phyloP scores from a whole-genome alignment of 2,888 invertebrate species.

The Pantelozetes paolii region DNA sequence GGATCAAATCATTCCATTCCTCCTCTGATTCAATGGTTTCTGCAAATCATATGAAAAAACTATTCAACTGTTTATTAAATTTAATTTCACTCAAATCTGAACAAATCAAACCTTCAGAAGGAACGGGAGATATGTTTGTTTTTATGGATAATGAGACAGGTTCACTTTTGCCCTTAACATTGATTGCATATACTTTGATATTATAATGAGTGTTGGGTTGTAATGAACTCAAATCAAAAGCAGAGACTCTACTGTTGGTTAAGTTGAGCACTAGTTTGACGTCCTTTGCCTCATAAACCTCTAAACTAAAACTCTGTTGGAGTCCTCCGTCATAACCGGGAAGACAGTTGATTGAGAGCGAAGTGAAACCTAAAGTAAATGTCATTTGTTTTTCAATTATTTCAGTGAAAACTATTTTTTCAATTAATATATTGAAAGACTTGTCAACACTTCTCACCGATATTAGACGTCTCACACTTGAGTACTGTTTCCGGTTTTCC shows the following conservation, averaged over 20 bases:
- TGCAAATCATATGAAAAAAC: background rate
- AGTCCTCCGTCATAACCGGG: conserved; percentile 41
- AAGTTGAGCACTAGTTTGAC: conserved; percentile 4
- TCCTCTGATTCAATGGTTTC: background rate
- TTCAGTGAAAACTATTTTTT: no score
- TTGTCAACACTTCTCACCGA: background rate
- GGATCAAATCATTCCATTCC: background rate
- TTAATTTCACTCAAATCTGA: background rate
- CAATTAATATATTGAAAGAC: no score
- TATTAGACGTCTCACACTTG: conserved; percentile 9
- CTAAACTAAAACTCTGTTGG: conserved; percentile 25
- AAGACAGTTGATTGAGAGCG: conserved; percentile 30
- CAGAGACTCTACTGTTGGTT: background rate
- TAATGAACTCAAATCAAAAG: conserved; percentile 29
- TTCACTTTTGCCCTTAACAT: conserved; percentile 30
- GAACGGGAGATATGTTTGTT: background rate
- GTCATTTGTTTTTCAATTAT: no score
- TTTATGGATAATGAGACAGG: background rate
- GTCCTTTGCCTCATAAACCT: conserved; percentile 35
- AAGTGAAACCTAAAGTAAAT: background rate
- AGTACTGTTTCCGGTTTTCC: background rate
- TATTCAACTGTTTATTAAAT: background rate
- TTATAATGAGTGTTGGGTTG: conserved; percentile 7
- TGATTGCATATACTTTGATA: conserved; percentile 16
- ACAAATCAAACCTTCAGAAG: background rate